Evolutionary conservation across 1,140 invertebrate species (phyloP).

Genomic region (Euura saliciscinereae): DNA sequence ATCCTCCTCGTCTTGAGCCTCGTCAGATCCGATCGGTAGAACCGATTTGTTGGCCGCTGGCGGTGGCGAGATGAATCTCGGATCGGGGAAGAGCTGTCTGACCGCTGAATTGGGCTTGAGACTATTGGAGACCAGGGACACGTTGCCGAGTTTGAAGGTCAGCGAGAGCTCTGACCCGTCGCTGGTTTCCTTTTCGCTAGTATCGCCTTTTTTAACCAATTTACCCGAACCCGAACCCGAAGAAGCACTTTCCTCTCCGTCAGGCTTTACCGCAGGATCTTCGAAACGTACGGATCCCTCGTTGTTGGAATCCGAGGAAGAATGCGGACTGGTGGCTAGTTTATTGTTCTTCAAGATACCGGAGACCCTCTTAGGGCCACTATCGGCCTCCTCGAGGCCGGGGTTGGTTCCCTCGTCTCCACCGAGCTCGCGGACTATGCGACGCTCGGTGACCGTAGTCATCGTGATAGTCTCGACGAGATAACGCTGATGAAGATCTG

Average conservation of each 20-base stretch:
- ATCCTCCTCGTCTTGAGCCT: slow-evolving; percentile 39
- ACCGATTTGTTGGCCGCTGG: slow-evolving; percentile 55
- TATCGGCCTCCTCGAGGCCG: slow-evolving; percentile 37
- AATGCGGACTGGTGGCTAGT: neutral
- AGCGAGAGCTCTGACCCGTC: slow-evolving; percentile 60
- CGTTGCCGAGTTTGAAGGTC: slow-evolving; percentile 66
- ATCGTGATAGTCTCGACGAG: slow-evolving; percentile 73
- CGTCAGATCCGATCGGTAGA: slow-evolving; percentile 24
- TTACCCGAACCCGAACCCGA: neutral
- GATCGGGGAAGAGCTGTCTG: slow-evolving; percentile 72
- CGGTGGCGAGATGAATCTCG: slow-evolving; percentile 63
- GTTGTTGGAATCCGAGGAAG: slow-evolving; percentile 24
- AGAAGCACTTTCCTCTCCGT: neutral
- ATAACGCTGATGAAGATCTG: slow-evolving; percentile 63
- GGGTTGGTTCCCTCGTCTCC: slow-evolving; percentile 38
- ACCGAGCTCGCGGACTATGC: slow-evolving; percentile 64
- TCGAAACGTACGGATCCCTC: slow-evolving; percentile 14
- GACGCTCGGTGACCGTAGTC: slow-evolving; percentile 71
- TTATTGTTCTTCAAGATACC: slow-evolving; percentile 7
- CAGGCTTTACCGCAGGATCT: neutral
- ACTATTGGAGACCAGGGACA: slow-evolving; percentile 65
- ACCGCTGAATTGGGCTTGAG: slow-evolving; percentile 75
- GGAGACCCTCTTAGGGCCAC: slow-evolving; percentile 31
- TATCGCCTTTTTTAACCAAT: neutral
- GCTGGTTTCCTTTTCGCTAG: slow-evolving; percentile 35